Evolutionary conservation across 2,888 invertebrate genomes (phyloP).

Genomic region (Chrysodeixis includens): DNA sequence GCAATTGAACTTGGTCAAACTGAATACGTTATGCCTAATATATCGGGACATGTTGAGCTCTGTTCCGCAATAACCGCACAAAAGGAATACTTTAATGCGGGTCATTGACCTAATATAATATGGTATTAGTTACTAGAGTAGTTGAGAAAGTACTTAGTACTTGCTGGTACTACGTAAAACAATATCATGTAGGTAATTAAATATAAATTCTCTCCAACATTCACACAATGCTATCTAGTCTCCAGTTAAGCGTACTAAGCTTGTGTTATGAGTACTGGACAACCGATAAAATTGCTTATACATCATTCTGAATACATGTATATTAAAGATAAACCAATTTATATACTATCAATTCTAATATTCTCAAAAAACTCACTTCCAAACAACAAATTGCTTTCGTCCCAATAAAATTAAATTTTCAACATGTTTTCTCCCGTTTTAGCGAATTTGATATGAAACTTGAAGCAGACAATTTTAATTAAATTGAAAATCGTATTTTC

Average conservation of each 20-base stretch:
- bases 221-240: too few relatives aligned
- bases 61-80: neutral
- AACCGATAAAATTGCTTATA: too few relatives aligned
- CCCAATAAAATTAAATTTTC: slow-evolving; percentile 29
- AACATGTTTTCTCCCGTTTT: slow-evolving; percentile 20
- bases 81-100: neutral
- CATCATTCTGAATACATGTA: too few relatives aligned
- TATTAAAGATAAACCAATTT: too few relatives aligned
- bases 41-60: neutral
- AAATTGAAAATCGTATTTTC: slow-evolving; percentile 16
- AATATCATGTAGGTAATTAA: too few relatives aligned
- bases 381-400: slow-evolving; percentile 21
- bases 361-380: neutral
- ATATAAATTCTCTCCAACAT: too few relatives aligned
- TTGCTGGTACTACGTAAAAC: too few relatives aligned
- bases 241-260: too few relatives aligned
- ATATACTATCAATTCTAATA: neutral
- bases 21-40: neutral
- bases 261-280: too few relatives aligned
- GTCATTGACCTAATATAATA: neutral
- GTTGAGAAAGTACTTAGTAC: neutral
- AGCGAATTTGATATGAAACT: slow-evolving; percentile 20
- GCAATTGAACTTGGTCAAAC: neutral
- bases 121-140: neutral
- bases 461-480: slow-evolving; percentile 29